phyloP scores from a whole-genome alignment of 2,797 vertebrate genomes.

The Streptopelia turtur region DNA sequence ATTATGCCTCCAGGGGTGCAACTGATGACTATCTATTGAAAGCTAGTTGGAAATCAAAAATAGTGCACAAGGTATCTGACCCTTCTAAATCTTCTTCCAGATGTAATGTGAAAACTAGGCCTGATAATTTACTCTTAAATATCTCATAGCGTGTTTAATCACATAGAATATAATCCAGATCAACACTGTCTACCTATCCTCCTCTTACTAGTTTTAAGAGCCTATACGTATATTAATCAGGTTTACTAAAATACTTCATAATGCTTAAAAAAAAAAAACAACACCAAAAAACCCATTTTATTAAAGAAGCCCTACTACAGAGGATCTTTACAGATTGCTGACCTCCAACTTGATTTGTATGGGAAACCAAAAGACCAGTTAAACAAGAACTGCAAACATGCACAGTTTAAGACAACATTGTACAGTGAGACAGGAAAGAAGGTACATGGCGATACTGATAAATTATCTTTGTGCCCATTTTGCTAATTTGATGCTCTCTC shows the following conservation, averaged over 20 bases:
- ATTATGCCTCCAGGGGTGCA: not conserved
- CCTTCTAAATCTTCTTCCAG: not conserved
- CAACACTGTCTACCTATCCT: not conserved
- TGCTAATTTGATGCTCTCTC: not conserved
- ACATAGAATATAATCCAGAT: not conserved
- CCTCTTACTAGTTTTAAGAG: not conserved
- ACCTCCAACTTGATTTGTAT: not conserved
- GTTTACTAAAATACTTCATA: not conserved
- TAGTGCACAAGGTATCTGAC: not conserved
- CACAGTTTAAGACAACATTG: not conserved
- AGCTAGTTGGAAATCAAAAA: not conserved
- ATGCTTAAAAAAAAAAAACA: not conserved
- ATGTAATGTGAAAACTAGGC: not conserved
- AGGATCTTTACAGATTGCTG: not conserved
- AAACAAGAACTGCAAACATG: not conserved
- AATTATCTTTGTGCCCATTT: not conserved
- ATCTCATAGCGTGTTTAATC: not conserved
- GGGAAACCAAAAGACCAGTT: not conserved
- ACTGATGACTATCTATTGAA: not conserved
- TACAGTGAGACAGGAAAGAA: not conserved
- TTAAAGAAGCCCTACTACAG: not conserved
- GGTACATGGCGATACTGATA: accelerated
- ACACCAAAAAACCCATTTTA: accelerated
- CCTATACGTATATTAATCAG: not conserved
- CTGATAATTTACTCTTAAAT: not conserved